phyloP scores from a whole-genome alignment of 2,113 vertebrate species.

The Myiozetetes cayanensis region DNA sequence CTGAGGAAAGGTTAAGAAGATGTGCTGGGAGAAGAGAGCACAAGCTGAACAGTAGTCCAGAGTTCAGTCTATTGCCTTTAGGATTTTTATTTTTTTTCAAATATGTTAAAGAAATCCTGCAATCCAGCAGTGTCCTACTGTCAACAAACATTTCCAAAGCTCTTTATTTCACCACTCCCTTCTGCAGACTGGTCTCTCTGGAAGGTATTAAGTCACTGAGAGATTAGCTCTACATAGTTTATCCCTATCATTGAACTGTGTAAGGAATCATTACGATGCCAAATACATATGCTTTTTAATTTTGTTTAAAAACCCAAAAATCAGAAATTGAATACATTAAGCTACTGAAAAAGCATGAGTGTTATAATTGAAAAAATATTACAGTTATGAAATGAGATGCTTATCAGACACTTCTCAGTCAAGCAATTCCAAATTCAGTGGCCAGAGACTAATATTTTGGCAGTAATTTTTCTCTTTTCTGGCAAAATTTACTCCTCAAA shows the following conservation, averaged over 20 bases:
- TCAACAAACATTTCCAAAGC: background rate
- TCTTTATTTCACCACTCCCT: background rate
- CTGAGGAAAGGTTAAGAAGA: background rate
- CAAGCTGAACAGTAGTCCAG: background rate
- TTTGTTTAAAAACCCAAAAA: background rate
- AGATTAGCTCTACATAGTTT: background rate
- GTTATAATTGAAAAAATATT: background rate
- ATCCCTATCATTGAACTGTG: background rate
- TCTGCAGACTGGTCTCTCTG: background rate
- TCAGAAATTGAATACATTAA: background rate
- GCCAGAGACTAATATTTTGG: background rate
- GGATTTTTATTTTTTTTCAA: background rate
- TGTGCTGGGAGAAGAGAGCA: background rate
- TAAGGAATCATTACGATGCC: background rate
- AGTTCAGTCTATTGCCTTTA: background rate
- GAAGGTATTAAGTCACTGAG: background rate
- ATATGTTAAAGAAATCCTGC: background rate
- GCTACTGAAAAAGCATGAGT: background rate
- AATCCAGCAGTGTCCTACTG: background rate
- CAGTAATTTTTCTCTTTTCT: background rate
- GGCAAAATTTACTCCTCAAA: background rate
- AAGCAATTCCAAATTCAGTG: background rate
- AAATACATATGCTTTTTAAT: rapidly evolving
- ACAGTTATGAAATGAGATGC: background rate
- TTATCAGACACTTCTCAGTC: background rate